Evolutionary conservation across 2,888 invertebrate species (phyloP).

Genomic region (Thysanoteuthis rhombus): DNA sequence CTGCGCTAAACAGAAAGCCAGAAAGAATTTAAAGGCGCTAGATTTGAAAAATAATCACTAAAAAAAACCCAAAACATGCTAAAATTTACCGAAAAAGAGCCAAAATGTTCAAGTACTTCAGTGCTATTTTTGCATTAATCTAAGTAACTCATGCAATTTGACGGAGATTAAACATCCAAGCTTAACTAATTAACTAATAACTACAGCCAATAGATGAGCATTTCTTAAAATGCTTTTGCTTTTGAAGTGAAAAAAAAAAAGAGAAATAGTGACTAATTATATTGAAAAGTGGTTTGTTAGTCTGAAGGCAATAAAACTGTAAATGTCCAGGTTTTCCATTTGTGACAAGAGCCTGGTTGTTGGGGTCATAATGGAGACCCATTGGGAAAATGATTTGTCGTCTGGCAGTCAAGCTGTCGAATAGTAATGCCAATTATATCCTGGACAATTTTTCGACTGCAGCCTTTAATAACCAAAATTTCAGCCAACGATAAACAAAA

Average conservation of each 20-base stretch:
- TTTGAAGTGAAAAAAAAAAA: neutral
- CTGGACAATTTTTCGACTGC: constrained; percentile 70
- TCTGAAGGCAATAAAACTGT: constrained; percentile 76
- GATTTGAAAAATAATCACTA: no score
- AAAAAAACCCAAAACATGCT: no score
- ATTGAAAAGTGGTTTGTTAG: constrained; percentile 77
- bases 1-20: no score
- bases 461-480: constrained; percentile 65
- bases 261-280: constrained; percentile 70
- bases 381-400: constrained; percentile 44
- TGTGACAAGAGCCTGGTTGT: constrained; percentile 75
- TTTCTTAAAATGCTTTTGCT: no score
- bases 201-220: no score
- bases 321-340: constrained; percentile 80
- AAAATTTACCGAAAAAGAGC: no score
- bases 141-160: no score
- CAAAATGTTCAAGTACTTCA: no score
- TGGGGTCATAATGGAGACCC: constrained; percentile 74
- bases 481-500: constrained; percentile 64
- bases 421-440: constrained; percentile 77
- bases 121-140: no score
- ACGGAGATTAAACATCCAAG: no score
- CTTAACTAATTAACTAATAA: no score
- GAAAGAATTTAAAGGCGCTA: no score
- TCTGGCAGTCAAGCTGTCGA: constrained; percentile 69